phyloP scores from a whole-genome alignment of 2,797 vertebrate genomes.

The Enteromius afrohamiltoni region DNA sequence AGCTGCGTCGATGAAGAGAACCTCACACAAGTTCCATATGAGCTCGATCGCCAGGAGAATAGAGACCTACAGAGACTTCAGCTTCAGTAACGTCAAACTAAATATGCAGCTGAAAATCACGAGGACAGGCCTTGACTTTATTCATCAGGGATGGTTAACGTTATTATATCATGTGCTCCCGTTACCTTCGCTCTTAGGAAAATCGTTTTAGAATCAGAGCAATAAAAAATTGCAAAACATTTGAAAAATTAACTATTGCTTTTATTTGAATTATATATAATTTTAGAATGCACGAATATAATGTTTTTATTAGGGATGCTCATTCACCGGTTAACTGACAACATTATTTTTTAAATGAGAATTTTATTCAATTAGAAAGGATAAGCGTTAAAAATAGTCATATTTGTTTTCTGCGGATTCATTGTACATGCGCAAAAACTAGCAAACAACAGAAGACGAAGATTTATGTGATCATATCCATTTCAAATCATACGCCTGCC shows the following conservation, averaged over 20 bases:
- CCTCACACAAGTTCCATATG: slow-evolving; percentile 98
- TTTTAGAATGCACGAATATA: neutral
- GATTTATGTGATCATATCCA: too few species aligned
- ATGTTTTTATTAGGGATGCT: too few species aligned
- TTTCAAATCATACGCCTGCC: too few species aligned
- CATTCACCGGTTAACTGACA: too few species aligned
- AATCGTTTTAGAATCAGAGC: neutral
- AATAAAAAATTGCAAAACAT: neutral
- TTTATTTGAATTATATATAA: neutral
- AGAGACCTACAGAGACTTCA: slow-evolving; percentile 78
- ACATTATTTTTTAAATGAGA: too few species aligned
- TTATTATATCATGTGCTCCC: neutral
- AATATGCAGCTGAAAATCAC: neutral
- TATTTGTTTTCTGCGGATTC: too few species aligned
- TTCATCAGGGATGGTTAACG: neutral
- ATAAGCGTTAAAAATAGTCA: too few species aligned
- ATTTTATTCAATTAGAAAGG: too few species aligned
- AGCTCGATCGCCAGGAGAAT: slow-evolving; percentile 93
- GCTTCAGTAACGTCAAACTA: neutral
- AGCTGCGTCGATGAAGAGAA: slow-evolving; percentile 93
- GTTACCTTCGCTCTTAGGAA: neutral
- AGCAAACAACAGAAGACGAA: too few species aligned
- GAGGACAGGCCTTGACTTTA: neutral
- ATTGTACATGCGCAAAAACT: too few species aligned
- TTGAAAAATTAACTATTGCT: neutral